Evolutionary conservation across 2,888 invertebrate genomes (phyloP).

Genomic region (Eupithecia subumbrata): DNA sequence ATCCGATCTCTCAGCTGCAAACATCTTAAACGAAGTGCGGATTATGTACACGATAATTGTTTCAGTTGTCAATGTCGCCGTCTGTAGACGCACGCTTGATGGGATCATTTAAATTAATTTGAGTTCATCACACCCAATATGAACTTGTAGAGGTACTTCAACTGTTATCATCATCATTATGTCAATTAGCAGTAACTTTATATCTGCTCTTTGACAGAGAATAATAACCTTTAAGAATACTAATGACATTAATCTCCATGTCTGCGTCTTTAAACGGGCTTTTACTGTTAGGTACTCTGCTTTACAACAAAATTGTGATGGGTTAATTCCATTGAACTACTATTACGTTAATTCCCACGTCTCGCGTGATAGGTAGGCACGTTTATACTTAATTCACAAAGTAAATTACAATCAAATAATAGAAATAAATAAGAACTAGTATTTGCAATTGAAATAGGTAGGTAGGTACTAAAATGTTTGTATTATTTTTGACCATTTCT

Average conservation of each 20-base stretch:
- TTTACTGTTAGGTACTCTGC: too few species aligned
- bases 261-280: background rate
- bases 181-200: background rate
- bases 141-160: background rate
- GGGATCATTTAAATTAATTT: background rate
- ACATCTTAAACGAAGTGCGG: conserved; percentile 22
- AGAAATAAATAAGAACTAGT: too few species aligned
- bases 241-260: background rate
- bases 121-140: background rate
- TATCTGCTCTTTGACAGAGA: too few species aligned
- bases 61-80: conserved; percentile 12
- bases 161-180: background rate
- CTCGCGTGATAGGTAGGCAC: too few species aligned
- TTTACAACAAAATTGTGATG: too few species aligned
- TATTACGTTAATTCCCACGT: too few species aligned
- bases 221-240: too few species aligned
- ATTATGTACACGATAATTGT: conserved; percentile 23
- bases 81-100: background rate
- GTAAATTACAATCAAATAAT: too few species aligned
- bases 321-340: too few species aligned
- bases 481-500: background rate
- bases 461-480: too few species aligned
- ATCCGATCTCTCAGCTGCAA: conserved; percentile 18
- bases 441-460: too few species aligned
- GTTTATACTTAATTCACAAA: too few species aligned